These are phyloP conservation scores for Tinea trinotella DNA, from an alignment of 2,888 invertebrate species.

Conservation along the genomic window DNA sequence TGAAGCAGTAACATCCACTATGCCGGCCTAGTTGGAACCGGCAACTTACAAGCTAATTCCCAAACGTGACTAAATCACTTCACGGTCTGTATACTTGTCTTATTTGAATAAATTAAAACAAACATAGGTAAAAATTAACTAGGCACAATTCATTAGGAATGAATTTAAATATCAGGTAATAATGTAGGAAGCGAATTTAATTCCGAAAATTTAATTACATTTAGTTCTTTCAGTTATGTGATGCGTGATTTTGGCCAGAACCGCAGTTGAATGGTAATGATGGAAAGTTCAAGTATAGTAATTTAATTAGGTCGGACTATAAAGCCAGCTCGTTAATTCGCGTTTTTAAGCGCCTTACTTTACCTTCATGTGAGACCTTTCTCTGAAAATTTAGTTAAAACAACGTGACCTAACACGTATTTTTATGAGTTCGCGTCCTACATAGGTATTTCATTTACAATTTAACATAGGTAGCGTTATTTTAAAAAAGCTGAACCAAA, in stretches of 20 bases:
- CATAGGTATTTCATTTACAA: neutral
- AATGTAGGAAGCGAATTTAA: neutral
- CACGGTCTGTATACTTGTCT: no score
- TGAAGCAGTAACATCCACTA: no score
- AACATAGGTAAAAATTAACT: no score
- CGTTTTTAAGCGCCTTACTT: slow-evolving; percentile 8
- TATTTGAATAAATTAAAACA: no score
- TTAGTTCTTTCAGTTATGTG: neutral
- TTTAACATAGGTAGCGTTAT: neutral
- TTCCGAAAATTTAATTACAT: neutral
- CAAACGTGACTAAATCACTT: no score
- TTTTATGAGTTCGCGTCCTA: slow-evolving; percentile 1
- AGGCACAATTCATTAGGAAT: no score
- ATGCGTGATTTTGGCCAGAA: slow-evolving; percentile 1
- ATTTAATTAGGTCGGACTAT: slow-evolving; percentile 15
- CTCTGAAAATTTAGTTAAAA: slow-evolving; percentile 12
- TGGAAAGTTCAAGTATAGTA: neutral
- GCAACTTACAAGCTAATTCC: no score
- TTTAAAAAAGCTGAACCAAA: neutral
- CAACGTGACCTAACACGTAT: slow-evolving; percentile 16
- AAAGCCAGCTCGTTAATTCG: slow-evolving; percentile 13
- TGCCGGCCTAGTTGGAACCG: no score
- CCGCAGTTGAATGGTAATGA: neutral
- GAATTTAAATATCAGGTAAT: no score
- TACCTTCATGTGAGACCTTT: slow-evolving; percentile 1